Conservation (phyloP, 2,888 invertebrate species). For the Apeira syringaria region DNA sequence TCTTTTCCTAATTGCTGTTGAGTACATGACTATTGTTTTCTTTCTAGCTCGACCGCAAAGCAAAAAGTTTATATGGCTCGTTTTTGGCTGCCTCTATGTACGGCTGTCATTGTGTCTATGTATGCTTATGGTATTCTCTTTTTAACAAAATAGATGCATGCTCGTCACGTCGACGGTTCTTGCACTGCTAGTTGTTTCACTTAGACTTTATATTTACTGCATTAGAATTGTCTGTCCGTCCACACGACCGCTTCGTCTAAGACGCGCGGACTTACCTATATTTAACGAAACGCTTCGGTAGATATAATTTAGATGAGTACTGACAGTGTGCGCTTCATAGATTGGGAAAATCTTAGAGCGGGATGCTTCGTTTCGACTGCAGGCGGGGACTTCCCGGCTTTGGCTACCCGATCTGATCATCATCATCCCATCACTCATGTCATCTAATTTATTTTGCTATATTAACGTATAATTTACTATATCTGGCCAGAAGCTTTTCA, state of each 20-base stretch:
- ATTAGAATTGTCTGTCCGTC: slow-evolving; percentile 64
- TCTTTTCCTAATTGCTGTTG: slow-evolving; percentile 50
- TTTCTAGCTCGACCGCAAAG: slow-evolving; percentile 80
- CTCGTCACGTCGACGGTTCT: slow-evolving; percentile 36
- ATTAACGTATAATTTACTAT: slow-evolving; percentile 32
- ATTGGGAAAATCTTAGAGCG: slow-evolving; percentile 21
- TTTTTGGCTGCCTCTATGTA: slow-evolving; percentile 81
- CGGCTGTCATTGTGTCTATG: slow-evolving; percentile 82
- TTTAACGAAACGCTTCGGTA: slow-evolving; percentile 33
- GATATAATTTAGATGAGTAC: slow-evolving; percentile 23
- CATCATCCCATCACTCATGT: slow-evolving; percentile 43
- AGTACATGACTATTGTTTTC: slow-evolving; percentile 74
- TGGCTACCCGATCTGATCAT: slow-evolving; percentile 34
- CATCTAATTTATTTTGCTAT: slow-evolving; percentile 43
- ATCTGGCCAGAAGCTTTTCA: slow-evolving; percentile 51
- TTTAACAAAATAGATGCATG: slow-evolving; percentile 73
- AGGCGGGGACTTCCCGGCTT: slow-evolving; percentile 32
- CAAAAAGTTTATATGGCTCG: slow-evolving; percentile 82
- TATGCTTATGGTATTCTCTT: slow-evolving; percentile 77
- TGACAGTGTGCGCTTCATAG: slow-evolving; percentile 31
- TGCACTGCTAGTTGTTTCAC: slow-evolving; percentile 45
- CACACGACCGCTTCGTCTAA: slow-evolving; percentile 53
- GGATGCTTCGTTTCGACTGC: slow-evolving; percentile 31
- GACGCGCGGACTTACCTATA: slow-evolving; percentile 15
- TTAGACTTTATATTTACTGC: slow-evolving; percentile 43